phyloP scores from a whole-genome alignment of 2,888 invertebrate species.

The Plagodis dolabraria region DNA sequence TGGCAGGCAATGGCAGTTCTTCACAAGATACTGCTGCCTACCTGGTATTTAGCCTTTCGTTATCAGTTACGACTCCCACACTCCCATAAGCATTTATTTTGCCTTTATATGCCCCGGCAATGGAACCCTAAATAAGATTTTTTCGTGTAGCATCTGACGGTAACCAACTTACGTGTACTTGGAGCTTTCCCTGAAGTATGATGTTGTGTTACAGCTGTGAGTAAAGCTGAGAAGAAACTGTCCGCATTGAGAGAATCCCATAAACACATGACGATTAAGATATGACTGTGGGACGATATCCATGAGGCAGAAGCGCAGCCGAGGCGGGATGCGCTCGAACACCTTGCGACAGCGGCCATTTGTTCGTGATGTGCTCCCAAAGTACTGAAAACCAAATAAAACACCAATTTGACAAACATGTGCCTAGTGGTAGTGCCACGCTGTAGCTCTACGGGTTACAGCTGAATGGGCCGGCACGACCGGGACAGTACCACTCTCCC shows the following conservation, averaged over 20 bases:
- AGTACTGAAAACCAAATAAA: conserved; percentile 63
- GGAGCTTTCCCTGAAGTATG: conserved; percentile 82
- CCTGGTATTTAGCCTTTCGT: too few relatives aligned
- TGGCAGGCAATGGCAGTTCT: too few relatives aligned
- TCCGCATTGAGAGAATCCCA: conserved; percentile 98
- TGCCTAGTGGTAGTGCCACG: too few relatives aligned
- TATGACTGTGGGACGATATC: conserved; percentile 85
- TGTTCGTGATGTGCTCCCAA: conserved; percentile 79
- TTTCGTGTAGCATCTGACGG: too few relatives aligned
- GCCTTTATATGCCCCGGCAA: too few relatives aligned
- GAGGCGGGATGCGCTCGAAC: conserved; percentile 84
- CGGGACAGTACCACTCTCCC: too few relatives aligned
- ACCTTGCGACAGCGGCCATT: conserved; percentile 75
- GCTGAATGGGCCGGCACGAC: too few relatives aligned
- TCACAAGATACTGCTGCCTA: too few relatives aligned
- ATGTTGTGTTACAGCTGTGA: conserved; percentile 81
- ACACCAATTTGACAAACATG: background rate
- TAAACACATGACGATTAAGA: conserved; percentile 92
- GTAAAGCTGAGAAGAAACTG: conserved; percentile 96
- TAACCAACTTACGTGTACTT: conserved; percentile 68
- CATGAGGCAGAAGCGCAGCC: conserved; percentile 86
- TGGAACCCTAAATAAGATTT: too few relatives aligned
- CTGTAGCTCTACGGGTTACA: too few relatives aligned
- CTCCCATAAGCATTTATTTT: too few relatives aligned
- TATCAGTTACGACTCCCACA: too few relatives aligned